Conservation (phyloP, 2,797 vertebrate species). For the Chloroceryle amazona region DNA sequence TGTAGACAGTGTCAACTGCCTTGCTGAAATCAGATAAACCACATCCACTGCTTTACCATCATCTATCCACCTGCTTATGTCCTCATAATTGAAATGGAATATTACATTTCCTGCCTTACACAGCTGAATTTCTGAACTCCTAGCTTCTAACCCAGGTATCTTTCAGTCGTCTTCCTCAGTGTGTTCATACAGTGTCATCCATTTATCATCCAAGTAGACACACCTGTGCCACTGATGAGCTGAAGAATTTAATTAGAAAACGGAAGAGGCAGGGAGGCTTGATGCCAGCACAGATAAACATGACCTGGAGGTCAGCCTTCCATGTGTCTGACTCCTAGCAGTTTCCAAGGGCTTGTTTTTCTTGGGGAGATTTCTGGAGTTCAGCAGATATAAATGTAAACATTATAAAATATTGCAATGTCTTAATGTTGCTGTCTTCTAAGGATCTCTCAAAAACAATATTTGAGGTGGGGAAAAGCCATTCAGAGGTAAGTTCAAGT, state of each 20-base stretch:
- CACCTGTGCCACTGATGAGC: neutral
- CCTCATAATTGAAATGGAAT: neutral
- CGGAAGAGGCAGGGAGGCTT: neutral
- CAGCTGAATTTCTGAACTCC: neutral
- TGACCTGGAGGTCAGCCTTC: neutral
- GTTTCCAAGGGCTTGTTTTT: neutral
- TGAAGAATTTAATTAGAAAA: neutral
- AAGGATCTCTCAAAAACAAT: neutral
- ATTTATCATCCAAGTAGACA: neutral
- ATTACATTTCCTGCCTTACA: neutral
- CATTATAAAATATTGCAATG: neutral
- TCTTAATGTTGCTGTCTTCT: neutral
- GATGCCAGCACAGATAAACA: neutral
- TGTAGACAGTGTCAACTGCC: too few species aligned
- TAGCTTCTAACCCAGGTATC: neutral
- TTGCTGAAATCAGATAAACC: too few species aligned
- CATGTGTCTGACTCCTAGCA: neutral
- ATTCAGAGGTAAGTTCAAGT: neutral
- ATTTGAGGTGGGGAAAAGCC: neutral
- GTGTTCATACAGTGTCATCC: neutral
- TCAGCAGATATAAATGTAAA: neutral
- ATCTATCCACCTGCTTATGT: too few species aligned
- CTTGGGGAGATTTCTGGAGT: neutral
- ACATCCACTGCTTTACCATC: too few species aligned
- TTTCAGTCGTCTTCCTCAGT: neutral